A percentile compares a stretch with the other conserved stretches of the same genome.
Evolutionary conservation across 2,888 invertebrate genomes (phyloP).

Genomic region (Leptopilina syphax): DNA sequence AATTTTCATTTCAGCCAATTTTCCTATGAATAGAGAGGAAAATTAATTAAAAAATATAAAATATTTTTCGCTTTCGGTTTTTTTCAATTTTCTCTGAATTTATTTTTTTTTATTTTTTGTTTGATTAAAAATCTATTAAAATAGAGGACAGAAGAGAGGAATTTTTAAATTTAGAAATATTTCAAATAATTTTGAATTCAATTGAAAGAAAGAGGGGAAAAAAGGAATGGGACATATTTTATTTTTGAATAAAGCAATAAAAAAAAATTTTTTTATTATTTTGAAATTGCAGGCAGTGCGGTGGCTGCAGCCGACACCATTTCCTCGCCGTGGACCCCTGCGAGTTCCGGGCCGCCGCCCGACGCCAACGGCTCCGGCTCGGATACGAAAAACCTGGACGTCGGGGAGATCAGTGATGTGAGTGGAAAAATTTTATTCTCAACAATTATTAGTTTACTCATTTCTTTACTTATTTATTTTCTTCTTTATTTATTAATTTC

Average conservation of each 20-base stretch:
- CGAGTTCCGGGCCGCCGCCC: constrained; percentile 90
- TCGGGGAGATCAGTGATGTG: constrained; percentile 94
- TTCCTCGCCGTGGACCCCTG: constrained; percentile 97
- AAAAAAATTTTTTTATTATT: constrained; percentile 39
- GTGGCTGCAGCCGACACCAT: constrained; percentile 93
- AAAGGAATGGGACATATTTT: too few species aligned
- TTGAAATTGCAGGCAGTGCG: constrained; percentile 80
- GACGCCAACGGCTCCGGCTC: constrained; percentile 95
- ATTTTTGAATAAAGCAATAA: neutral
- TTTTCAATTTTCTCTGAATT: too few species aligned
- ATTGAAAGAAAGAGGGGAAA: too few species aligned
- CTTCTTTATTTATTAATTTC: neutral
- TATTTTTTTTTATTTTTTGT: too few species aligned
- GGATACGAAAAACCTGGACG: constrained; percentile 94
- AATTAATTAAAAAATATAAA: too few species aligned
- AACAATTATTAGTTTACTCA: neutral
- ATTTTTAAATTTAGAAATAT: too few species aligned
- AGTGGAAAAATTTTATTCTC: constrained; percentile 60
- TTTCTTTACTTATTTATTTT: constrained; percentile 7
- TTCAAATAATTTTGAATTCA: too few species aligned
- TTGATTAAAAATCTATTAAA: too few species aligned
- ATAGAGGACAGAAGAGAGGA: too few species aligned
- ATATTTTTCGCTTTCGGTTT: too few species aligned
- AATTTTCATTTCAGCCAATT: too few species aligned
- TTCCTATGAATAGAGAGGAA: too few species aligned